A percentile compares a stretch with the other conserved stretches of the same genome.
phyloP scores from a whole-genome alignment of 2,797 vertebrate genomes.

The Coendou prehensilis region DNA sequence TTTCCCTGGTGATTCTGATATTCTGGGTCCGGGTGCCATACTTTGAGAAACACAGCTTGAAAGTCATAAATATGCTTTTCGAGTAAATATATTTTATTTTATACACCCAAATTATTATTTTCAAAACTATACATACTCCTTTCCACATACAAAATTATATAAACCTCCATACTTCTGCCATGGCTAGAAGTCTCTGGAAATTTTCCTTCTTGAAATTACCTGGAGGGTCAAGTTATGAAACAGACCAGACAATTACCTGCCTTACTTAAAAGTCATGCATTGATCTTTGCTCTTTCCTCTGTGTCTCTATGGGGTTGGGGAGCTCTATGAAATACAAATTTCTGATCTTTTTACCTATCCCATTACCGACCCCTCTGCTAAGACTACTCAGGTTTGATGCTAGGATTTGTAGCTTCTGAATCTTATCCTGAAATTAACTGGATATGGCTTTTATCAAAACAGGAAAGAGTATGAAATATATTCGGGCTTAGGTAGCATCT shows the following conservation, averaged over 20 bases:
- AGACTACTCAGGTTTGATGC: background rate
- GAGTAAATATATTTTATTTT: background rate
- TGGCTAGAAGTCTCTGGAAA: background rate
- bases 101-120: background rate
- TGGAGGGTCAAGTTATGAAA: background rate
- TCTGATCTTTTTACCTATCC: background rate
- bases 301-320: background rate
- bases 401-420: background rate
- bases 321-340: background rate
- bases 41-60: background rate
- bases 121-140: background rate
- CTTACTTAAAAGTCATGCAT: background rate
- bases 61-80: background rate
- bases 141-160: background rate
- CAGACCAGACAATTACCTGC: background rate
- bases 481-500: background rate
- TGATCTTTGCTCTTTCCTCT: background rate
- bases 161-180: background rate
- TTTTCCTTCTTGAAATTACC: background rate
- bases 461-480: background rate
- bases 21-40: background rate
- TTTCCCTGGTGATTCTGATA: background rate
- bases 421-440: background rate
- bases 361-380: background rate
- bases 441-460: background rate